A percentile compares a stretch with the other conserved stretches of the same genome.
Conservation (phyloP, 2,888 invertebrate species). For the Julus scanicus region DNA sequence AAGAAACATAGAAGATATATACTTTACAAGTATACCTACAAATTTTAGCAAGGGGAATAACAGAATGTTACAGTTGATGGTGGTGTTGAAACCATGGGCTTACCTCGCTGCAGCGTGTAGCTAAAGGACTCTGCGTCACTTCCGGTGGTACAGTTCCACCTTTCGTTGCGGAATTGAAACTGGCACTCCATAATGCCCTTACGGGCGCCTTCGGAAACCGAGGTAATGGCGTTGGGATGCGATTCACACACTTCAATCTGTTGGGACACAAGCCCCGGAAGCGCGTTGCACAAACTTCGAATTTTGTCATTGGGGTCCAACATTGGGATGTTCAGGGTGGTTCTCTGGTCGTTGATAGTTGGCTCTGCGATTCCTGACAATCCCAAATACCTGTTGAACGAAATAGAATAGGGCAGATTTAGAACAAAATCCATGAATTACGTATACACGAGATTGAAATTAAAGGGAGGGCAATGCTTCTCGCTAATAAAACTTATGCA, state of each 20-base stretch:
- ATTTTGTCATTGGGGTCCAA: slow-evolving; percentile 59
- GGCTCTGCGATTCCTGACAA: slow-evolving; percentile 64
- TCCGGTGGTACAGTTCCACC: slow-evolving; percentile 71
- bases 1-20: no score
- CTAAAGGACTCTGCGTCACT: slow-evolving; percentile 69
- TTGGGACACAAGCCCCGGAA: slow-evolving; percentile 65
- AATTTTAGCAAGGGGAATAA: no score
- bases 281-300: slow-evolving; percentile 63
- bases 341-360: slow-evolving; percentile 57
- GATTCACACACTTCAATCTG: slow-evolving; percentile 69
- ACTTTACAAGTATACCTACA: no score
- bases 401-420: neutral
- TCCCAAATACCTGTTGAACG: slow-evolving; percentile 63
- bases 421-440: neutral
- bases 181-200: slow-evolving; percentile 71
- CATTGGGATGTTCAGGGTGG: slow-evolving; percentile 19
- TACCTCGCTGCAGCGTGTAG: slow-evolving; percentile 69
- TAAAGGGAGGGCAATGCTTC: no score
- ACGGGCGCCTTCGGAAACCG: slow-evolving; percentile 70
- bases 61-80: no score
- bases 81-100: slow-evolving; percentile 48
- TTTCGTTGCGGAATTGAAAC: slow-evolving; percentile 70
- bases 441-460: no score
- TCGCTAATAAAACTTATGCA: no score
- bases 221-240: slow-evolving; percentile 69